These are phyloP conservation scores for Drepana arcuata DNA, from an alignment of 1,140 invertebrate genomes.

Conservation along the genomic window DNA sequence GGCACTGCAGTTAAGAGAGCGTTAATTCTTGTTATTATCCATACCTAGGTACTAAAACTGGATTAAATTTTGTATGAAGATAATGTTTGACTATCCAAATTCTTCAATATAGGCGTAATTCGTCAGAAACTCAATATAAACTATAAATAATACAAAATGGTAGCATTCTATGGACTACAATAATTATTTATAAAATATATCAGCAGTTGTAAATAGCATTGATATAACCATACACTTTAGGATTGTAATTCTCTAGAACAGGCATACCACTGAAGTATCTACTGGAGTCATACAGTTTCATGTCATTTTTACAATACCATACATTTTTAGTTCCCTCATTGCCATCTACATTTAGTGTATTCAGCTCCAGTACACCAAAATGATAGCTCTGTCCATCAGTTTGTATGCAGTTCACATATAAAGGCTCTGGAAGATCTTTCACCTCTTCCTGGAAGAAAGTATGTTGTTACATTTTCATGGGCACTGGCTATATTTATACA, in stretches of 20 bases:
- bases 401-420: slow-evolving; percentile 86
- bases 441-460: slow-evolving; percentile 77
- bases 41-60: too few species aligned
- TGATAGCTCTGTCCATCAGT: slow-evolving; percentile 82
- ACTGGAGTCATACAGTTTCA: slow-evolving; percentile 80
- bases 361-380: slow-evolving; percentile 89
- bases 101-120: too few species aligned
- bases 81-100: too few species aligned
- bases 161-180: too few species aligned
- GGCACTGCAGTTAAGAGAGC: too few species aligned
- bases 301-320: slow-evolving; percentile 79
- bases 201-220: slow-evolving; percentile 80
- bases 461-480: too few species aligned
- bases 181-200: background rate
- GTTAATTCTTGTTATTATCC: too few species aligned
- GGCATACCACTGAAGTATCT: slow-evolving; percentile 76
- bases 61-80: too few species aligned
- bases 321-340: slow-evolving; percentile 80
- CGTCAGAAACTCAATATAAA: too few species aligned
- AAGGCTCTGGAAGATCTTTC: slow-evolving; percentile 80
- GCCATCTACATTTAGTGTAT: slow-evolving; percentile 81
- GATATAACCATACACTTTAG: slow-evolving; percentile 82
- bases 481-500: too few species aligned
- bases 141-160: too few species aligned
- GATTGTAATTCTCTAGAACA: slow-evolving; percentile 81